Conservation (phyloP, 2,113 vertebrate species). For the Marmota flaviventris region DNA sequence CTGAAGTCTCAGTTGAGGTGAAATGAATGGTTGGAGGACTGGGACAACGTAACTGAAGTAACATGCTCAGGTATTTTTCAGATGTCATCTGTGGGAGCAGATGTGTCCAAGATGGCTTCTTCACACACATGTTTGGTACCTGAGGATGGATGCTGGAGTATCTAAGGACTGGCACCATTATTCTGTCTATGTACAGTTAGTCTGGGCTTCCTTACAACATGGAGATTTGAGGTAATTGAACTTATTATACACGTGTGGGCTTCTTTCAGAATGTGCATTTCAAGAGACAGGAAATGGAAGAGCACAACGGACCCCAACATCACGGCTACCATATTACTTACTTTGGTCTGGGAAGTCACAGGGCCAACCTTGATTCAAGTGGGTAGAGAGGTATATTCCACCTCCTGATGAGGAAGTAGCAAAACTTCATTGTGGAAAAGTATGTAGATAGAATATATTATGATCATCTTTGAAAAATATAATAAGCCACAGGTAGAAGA, state of each 20-base stretch:
- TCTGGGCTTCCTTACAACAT: not conserved
- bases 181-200: not conserved
- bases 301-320: not conserved
- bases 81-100: not conserved
- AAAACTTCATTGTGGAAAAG: not conserved
- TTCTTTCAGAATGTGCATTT: not conserved
- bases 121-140: not conserved
- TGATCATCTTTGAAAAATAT: not conserved
- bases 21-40: not conserved
- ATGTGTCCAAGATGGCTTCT: not conserved
- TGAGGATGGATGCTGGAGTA: not conserved
- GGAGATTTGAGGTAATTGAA: not conserved
- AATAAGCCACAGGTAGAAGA: not conserved
- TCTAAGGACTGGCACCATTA: not conserved
- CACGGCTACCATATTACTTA: not conserved
- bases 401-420: not conserved
- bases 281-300: not conserved
- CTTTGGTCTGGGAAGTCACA: not conserved
- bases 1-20: not conserved
- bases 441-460: not conserved
- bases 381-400: not conserved
- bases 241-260: not conserved
- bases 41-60: not conserved
- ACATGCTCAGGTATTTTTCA: not conserved
- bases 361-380: not conserved